Conservation (phyloP, 2,797 vertebrate species). For the Poecilia picta region DNA sequence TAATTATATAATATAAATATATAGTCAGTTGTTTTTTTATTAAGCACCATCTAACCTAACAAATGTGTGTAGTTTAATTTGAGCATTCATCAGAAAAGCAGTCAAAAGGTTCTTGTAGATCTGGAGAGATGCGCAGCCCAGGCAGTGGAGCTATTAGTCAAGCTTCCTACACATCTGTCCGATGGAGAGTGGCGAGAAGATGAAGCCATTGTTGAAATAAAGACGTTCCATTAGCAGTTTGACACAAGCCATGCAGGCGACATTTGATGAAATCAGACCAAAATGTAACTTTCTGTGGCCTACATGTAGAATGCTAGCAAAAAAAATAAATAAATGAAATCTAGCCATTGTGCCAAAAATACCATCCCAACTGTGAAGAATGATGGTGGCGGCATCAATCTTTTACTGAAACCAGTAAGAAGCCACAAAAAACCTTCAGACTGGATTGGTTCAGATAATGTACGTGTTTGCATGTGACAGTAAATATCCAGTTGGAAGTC, state of each 20-base stretch:
- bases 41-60: background rate
- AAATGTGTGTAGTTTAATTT: background rate
- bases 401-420: background rate
- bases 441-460: background rate
- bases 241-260: background rate
- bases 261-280: background rate
- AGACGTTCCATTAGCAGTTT: background rate
- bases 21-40: background rate
- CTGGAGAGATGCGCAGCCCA: background rate
- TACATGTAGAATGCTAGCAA: background rate
- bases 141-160: background rate
- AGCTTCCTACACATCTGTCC: background rate
- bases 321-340: background rate
- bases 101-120: background rate
- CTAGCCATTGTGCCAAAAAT: background rate
- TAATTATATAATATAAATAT: background rate
- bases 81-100: background rate
- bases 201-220: background rate
- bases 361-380: background rate
- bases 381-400: background rate
- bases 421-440: background rate
- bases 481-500: background rate
- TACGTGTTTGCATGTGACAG: background rate
- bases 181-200: background rate
- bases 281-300: background rate